These are phyloP conservation scores for Netelia fuscicornis DNA, from an alignment of 2,888 invertebrate species.

Conservation along the genomic window DNA sequence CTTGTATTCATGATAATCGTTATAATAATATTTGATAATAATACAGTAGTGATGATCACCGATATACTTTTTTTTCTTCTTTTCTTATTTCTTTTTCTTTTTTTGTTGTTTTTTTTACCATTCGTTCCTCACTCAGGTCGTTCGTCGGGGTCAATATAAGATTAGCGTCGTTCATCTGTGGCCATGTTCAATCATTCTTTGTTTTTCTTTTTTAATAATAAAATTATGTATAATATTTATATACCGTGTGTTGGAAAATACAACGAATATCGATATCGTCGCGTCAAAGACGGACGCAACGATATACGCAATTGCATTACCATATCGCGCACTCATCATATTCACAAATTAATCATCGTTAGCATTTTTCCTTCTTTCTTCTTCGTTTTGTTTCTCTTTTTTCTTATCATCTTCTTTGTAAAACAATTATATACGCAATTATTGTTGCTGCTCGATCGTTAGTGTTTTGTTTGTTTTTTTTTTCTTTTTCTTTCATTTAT, in stretches of 20 bases:
- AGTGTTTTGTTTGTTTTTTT: constrained; percentile 18
- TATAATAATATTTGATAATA: constrained; percentile 66
- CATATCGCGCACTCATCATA: constrained; percentile 73
- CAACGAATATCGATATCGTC: constrained; percentile 73
- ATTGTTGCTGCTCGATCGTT: constrained; percentile 69
- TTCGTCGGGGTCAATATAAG: constrained; percentile 46
- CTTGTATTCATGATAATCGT: constrained; percentile 63
- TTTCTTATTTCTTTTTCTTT: background rate
- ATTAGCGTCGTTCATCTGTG: constrained; percentile 43
- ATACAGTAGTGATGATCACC: constrained; percentile 66
- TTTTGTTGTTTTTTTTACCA: constrained; percentile 16
- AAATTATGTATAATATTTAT: constrained; percentile 80
- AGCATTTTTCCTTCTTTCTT: constrained; percentile 43
- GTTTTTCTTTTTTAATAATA: constrained; percentile 50
- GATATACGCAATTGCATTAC: constrained; percentile 73
- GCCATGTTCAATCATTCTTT: constrained; percentile 43
- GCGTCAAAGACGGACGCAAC: constrained; percentile 41
- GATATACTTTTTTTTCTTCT: constrained; percentile 30
- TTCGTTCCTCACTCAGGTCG: constrained; percentile 27
- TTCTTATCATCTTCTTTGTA: constrained; percentile 26
- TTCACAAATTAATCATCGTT: constrained; percentile 76
- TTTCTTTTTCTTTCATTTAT: constrained; percentile 16
- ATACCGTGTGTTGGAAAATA: constrained; percentile 74
- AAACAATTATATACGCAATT: constrained; percentile 69
- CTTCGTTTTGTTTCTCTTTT: background rate